Conservation (phyloP, 2,888 invertebrate genomes). For the Timema cristinae region DNA sequence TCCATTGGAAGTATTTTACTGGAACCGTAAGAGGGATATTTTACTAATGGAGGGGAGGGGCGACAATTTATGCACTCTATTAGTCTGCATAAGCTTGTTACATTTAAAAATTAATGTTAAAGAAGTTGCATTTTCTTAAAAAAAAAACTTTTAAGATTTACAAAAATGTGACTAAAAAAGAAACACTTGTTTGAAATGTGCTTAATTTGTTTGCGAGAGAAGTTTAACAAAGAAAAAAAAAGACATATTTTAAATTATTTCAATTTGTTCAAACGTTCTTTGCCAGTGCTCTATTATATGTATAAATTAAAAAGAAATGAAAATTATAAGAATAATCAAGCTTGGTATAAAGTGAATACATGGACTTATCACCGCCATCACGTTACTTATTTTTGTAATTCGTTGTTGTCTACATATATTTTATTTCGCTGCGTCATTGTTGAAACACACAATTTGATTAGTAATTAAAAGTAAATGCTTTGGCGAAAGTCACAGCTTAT, state of each 20-base stretch:
- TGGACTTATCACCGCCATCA: constrained; percentile 30
- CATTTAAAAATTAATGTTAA: constrained; percentile 14
- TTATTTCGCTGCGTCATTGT: constrained; percentile 29
- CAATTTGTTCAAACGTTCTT: constrained; percentile 29
- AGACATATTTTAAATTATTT: constrained; percentile 30
- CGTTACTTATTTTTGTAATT: constrained; percentile 33
- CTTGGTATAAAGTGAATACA: constrained; percentile 27
- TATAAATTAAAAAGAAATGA: background rate
- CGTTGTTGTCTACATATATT: constrained; percentile 18
- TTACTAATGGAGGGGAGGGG: constrained; percentile 24
- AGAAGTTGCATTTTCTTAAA: background rate
- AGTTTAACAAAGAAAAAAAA: constrained; percentile 9
- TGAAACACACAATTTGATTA: constrained; percentile 20
- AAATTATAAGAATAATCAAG: constrained; percentile 28
- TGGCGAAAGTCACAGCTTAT: constrained; percentile 17
- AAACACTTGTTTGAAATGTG: constrained; percentile 27
- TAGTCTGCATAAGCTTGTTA: constrained; percentile 26
- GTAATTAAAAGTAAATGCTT: constrained; percentile 19
- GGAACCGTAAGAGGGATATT: too few species aligned
- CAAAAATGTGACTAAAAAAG: constrained; percentile 14
- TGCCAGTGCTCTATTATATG: constrained; percentile 32
- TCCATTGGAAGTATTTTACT: background rate
- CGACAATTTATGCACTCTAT: constrained; percentile 20
- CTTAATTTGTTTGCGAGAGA: constrained; percentile 26
- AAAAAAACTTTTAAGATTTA: background rate